A percentile compares a stretch with the other conserved stretches of the same genome.
phyloP scores from a whole-genome alignment of 2,888 invertebrate species.

The Auanema sp. region DNA sequence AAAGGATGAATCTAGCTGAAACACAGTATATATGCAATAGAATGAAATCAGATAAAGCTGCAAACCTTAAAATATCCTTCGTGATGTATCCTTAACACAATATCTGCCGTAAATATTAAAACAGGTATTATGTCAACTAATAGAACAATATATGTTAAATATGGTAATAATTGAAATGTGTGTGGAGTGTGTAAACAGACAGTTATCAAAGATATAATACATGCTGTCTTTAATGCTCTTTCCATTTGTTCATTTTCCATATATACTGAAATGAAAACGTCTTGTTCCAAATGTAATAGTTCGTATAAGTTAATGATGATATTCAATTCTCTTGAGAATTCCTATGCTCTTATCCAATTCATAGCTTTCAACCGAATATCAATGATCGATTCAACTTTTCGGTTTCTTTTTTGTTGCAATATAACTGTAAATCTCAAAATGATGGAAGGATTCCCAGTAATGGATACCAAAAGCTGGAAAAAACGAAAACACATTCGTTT shows the following conservation, averaged over 20 bases:
- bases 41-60: not conserved
- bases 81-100: constrained; percentile 97
- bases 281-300: too few relatives aligned
- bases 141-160: constrained; percentile 79
- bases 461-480: too few relatives aligned
- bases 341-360: too few relatives aligned
- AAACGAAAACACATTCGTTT: too few relatives aligned
- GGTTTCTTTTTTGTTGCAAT: too few relatives aligned
- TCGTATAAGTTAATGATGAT: not conserved
- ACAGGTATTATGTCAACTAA: constrained; percentile 85
- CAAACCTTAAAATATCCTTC: constrained; percentile 83
- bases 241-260: constrained; percentile 42
- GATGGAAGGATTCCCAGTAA: too few relatives aligned
- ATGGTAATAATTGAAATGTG: constrained; percentile 86
- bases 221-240: constrained; percentile 46
- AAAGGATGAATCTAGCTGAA: constrained; percentile 31
- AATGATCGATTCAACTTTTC: too few relatives aligned
- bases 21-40: not conserved
- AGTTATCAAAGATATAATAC: constrained; percentile 66
- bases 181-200: constrained; percentile 94
- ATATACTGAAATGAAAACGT: constrained; percentile 34
- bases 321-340: not conserved
- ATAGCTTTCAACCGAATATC: too few relatives aligned
- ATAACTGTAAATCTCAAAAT: too few relatives aligned
- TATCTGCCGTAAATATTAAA: constrained; percentile 91